Conservation (phyloP, 2,797 vertebrate species). For the Pangasius macronema region DNA sequence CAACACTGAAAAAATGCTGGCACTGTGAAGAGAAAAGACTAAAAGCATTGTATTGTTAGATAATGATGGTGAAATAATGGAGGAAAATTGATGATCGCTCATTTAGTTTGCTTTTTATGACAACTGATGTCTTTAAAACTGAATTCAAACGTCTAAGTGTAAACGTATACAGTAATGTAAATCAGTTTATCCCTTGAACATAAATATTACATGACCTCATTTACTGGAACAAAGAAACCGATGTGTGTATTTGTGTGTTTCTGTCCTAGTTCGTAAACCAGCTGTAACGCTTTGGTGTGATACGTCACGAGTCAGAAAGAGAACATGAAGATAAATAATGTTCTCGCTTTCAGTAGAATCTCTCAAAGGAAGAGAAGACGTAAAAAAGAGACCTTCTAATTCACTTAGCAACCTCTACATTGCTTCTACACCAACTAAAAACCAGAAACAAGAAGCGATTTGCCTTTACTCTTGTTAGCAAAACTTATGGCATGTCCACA, state of each 20-base stretch:
- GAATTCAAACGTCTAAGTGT: background rate
- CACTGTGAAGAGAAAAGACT: background rate
- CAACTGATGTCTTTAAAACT: background rate
- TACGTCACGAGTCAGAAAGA: background rate
- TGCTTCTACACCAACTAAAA: background rate
- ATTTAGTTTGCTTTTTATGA: background rate
- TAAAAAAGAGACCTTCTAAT: slow-evolving; percentile 36
- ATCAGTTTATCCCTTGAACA: background rate
- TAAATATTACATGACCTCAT: background rate
- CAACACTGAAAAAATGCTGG: background rate
- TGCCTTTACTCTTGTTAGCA: background rate
- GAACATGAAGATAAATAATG: slow-evolving; percentile 20
- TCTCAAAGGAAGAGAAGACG: slow-evolving; percentile 15
- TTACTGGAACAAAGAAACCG: background rate
- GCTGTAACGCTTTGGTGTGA: background rate
- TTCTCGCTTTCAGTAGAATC: slow-evolving; percentile 39
- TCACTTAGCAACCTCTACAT: background rate
- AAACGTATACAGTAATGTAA: background rate
- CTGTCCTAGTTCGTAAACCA: background rate
- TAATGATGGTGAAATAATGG: background rate
- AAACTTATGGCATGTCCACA: background rate
- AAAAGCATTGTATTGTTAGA: background rate
- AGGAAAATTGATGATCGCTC: background rate
- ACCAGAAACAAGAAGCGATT: background rate
- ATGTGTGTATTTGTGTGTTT: background rate